Percentiles rank a stretch among this genome's conserved stretches.
phyloP scores from a whole-genome alignment of 2,888 invertebrate genomes.

The Phorcus lineatus region DNA sequence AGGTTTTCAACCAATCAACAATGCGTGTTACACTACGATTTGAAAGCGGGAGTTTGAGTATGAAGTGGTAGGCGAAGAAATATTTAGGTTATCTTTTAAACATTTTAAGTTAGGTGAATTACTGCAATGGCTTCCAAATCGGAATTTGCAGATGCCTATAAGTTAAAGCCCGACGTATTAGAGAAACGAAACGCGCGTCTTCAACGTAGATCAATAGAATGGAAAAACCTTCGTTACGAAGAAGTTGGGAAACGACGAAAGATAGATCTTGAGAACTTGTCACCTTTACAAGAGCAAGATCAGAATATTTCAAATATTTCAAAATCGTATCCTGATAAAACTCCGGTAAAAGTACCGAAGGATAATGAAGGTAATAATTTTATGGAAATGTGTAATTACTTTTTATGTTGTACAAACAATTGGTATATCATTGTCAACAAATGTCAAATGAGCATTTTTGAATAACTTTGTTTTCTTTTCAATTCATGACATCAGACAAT shows the following conservation, averaged over 20 bases:
- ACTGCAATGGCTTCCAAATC: not conserved
- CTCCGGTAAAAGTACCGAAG: constrained; percentile 1
- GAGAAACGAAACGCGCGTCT: constrained; percentile 40
- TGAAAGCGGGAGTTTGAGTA: not conserved
- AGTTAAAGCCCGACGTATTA: constrained; percentile 24
- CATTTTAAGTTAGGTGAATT: not conserved
- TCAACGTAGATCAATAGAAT: constrained; percentile 57
- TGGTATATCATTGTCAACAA: too few species aligned
- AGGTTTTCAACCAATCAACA: constrained; percentile 17
- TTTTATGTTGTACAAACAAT: too few species aligned
- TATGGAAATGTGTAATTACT: too few species aligned
- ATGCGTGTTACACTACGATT: not conserved
- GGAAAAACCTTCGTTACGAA: constrained; percentile 51
- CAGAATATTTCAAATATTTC: constrained; percentile 24
- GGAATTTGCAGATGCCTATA: constrained; percentile 29
- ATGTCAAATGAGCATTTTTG: too few species aligned
- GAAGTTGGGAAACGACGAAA: constrained; percentile 53
- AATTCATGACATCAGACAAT: too few species aligned
- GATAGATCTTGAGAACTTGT: constrained; percentile 50
- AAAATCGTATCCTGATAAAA: not conserved
- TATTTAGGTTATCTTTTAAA: not conserved
- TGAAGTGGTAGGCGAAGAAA: not conserved
- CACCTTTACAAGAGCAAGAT: constrained; percentile 55
- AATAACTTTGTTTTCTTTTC: too few species aligned
- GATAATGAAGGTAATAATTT: not conserved